Conservation (phyloP, 1,140 invertebrate genomes). For the Drosophila pachea region DNA sequence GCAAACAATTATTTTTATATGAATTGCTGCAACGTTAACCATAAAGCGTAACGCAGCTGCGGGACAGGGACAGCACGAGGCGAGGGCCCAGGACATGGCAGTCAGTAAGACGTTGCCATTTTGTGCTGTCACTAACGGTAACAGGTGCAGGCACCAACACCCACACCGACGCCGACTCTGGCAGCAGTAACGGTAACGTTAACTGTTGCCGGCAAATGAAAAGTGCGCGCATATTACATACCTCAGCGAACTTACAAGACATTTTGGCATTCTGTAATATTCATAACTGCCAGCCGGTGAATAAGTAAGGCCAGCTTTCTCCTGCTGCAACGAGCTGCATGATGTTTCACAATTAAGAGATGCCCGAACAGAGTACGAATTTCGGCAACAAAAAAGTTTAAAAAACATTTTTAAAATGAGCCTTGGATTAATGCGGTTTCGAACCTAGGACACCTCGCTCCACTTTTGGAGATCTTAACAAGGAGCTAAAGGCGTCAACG, state of each 20-base stretch:
- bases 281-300: conserved; percentile 56
- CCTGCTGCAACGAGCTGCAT: neutral
- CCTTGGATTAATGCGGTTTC: too few relatives aligned
- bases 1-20: conserved; percentile 76
- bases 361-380: too few relatives aligned
- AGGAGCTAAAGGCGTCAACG: too few relatives aligned
- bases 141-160: conserved; percentile 26
- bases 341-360: too few relatives aligned
- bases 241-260: conserved; percentile 66
- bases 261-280: conserved; percentile 71
- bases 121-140: conserved; percentile 56
- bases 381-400: too few relatives aligned
- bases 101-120: conserved; percentile 15
- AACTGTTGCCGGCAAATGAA: conserved; percentile 39
- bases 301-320: conserved; percentile 20
- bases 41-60: conserved; percentile 20
- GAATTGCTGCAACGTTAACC: conserved; percentile 49
- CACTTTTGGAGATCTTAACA: too few relatives aligned
- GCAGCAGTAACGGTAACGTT: conserved; percentile 20
- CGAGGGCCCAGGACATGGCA: conserved; percentile 17
- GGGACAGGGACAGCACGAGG: conserved; percentile 1
- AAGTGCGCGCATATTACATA: conserved; percentile 56
- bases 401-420: too few relatives aligned
- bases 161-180: conserved; percentile 26
- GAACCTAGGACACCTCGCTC: too few relatives aligned